Base-by-base conservation (phyloP, 1,140 invertebrate genomes). In the Bombus balteatus region DNA sequence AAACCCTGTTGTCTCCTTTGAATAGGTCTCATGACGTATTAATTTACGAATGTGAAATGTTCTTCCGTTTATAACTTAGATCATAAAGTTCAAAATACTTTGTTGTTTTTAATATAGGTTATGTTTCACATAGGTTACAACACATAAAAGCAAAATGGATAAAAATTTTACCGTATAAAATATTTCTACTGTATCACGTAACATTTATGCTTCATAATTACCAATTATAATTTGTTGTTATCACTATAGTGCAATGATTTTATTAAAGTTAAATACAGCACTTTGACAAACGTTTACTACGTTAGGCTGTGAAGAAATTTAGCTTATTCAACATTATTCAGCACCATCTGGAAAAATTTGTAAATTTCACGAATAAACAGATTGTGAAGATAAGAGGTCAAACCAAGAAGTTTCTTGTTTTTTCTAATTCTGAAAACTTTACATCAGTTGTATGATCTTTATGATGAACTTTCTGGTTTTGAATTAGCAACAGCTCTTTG, bases 1-100 rank as follows among this genome's bases (percentile, higher is more conserved):
- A 95, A 79, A 0, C 92, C 92, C 57, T 88, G 92, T 80, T 94
- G 94, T 83, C 94, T 91, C 87, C 95, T 94, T 76, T 92, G 92
- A 10, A 0, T 43, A 4, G 93, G 90, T 83, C 93, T 93, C 94
- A 94, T 95, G 2, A 34, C 78, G 32, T 10, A 43, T 4, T n/a
- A 86, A 43, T 74, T 86, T 25, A 77, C 1, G 4, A 32, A 57
- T 3, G 0, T 47, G 0, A 9, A 65, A 47, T 65, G 6, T 68
- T 32, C 9, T 43, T 43, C 37, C 39, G 12, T 22, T 47, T 32
- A 22, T 43, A 12, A 28, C 2, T 25, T 57, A 4, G 0, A 28
- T 32, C 8, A 28, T 37, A 41, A 37, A 3, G 18, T 62, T 47
- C 15, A 13, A 39, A 59, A 65, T 0, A 32, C 28, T 22, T 13